Evolutionary conservation across 2,113 vertebrate species (phyloP).

Genomic region (Euleptes europaea): DNA sequence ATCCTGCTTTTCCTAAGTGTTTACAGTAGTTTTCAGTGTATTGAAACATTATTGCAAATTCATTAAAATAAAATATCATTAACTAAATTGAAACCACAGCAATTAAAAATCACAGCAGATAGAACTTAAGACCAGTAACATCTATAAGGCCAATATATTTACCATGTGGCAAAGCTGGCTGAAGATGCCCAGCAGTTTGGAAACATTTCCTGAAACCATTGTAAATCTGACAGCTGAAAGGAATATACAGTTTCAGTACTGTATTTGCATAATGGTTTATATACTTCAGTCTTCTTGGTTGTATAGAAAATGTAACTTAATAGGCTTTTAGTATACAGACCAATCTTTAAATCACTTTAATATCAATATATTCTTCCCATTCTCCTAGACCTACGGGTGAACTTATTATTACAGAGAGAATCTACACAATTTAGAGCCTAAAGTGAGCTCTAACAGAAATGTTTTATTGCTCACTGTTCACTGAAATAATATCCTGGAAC

Average conservation of each 20-base stretch:
- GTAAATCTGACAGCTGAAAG: not conserved
- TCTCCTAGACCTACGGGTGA: not conserved
- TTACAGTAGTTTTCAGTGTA: too few relatives aligned
- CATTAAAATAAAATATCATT: too few relatives aligned
- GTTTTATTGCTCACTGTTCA: slow-evolving; percentile 1
- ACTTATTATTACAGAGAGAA: not conserved
- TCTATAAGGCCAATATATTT: too few relatives aligned
- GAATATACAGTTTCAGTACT: not conserved
- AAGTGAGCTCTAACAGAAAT: not conserved
- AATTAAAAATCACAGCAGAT: too few relatives aligned
- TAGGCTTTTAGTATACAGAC: not conserved
- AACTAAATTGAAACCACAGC: too few relatives aligned
- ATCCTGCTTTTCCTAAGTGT: too few relatives aligned
- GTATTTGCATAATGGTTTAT: not conserved
- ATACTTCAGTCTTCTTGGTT: not conserved
- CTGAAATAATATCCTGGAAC: slow-evolving; percentile 31
- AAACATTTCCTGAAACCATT: slow-evolving; percentile 3
- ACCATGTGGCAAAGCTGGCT: not conserved
- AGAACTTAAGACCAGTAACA: too few relatives aligned
- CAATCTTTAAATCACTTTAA: not conserved
- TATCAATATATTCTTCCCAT: not conserved
- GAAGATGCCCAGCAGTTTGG: not conserved
- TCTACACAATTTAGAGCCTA: not conserved
- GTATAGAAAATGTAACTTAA: not conserved
- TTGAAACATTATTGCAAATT: too few relatives aligned